Conservation (phyloP, 2,113 vertebrate genomes). For the Tragelaphus strepsiceros region DNA sequence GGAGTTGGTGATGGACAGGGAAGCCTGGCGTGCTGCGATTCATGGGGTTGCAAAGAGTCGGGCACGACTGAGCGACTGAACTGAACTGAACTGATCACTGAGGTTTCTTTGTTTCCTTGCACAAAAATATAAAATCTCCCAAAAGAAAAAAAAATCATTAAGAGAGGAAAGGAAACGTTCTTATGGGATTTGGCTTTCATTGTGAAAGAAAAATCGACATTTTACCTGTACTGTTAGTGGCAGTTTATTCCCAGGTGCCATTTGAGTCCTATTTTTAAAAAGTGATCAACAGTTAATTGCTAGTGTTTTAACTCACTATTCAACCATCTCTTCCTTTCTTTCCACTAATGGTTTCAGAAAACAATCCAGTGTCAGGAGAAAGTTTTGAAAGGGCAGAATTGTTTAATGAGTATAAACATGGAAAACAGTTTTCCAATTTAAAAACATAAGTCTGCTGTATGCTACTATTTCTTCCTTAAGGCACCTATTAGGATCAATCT, state of each 20-base stretch:
- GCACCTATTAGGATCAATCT: not conserved
- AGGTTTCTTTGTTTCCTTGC: not conserved
- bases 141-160: not conserved
- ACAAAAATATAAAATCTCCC: not conserved
- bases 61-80: no score
- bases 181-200: not conserved
- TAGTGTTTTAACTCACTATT: not conserved
- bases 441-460: not conserved
- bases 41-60: no score
- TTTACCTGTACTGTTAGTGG: not conserved
- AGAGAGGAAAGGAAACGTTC: not conserved
- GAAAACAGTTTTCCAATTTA: not conserved
- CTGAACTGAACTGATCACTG: not conserved
- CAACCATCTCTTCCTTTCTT: not conserved
- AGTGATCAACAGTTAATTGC: not conserved
- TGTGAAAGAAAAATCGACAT: not conserved
- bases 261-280: not conserved
- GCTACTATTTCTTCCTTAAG: not conserved
- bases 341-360: slow-evolving; percentile 10
- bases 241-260: not conserved
- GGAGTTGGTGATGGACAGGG: no score
- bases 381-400: not conserved
- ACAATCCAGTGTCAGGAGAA: not conserved
- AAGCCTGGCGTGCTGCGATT: no score
- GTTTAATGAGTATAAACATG: not conserved